Evolutionary conservation across 2,888 invertebrate species (phyloP), one percentile per base, ranked within the genome.

Genomic region (Cryptocephalus moraei): DNA sequence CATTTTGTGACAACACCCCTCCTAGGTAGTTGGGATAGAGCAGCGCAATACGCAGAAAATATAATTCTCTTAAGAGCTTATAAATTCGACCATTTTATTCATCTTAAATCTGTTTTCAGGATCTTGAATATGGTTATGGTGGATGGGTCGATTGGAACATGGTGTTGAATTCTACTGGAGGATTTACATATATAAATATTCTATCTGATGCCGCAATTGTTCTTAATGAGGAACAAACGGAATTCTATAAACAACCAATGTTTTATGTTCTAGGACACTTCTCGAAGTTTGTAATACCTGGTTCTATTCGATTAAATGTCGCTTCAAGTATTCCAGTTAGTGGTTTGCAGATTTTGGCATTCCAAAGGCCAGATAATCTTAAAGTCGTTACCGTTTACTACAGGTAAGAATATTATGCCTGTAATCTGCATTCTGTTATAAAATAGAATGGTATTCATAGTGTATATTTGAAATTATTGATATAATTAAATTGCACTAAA

Each of bases 91-190:
- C 22, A 22, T 22, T 6, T 22, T 6, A 4, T 22, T 22, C 22
- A 22, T 4, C 22, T 22, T 2, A 22, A 2, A 22, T 6, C 6
- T 36, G 75, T 77, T 43, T 44, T 42, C 39, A 85, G 78, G 83
- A 86, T 67, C 62, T 91, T 12, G 80, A 84, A 57, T 78, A 86
- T 66, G 84, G 80, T 70, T 81, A 84, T 0, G 76, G 77, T 22
- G 91, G 86, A 1, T 92, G 91, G 90, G 75, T 87, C 0, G 91
- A 93, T 66, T 93, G 91, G 91, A 92, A 93, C 66, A 69, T 91
- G 36, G 82, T 81, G 32, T 65, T 92, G 12, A 75, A 87, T 62
- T 67, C 74, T 45, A 51, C 62, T 0, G 91, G 91, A 14, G 89
- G 90, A 1, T 91, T 91, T 0, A 86, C 82, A 63, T 87, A 84